Percentiles rank a stretch among this genome's conserved stretches.
Conservation (phyloP, 2,113 vertebrate species). For the Psittacara wagleri region DNA sequence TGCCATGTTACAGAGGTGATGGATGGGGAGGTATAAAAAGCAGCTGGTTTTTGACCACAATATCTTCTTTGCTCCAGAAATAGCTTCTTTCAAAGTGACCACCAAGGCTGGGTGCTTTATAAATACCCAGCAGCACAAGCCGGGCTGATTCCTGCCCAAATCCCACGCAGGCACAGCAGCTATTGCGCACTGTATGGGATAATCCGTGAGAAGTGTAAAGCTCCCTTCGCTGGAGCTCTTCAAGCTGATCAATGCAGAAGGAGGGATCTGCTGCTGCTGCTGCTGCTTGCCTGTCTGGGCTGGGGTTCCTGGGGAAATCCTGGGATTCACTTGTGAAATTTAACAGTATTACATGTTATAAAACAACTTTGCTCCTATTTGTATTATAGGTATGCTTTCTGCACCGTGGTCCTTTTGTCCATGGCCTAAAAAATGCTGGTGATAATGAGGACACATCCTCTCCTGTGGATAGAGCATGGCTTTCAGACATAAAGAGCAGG, state of each 20-base stretch:
- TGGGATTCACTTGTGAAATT: not conserved
- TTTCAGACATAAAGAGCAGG: not conserved
- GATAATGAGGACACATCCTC: not conserved
- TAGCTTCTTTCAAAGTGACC: not conserved
- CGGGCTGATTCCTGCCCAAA: not conserved
- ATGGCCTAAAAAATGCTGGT: not conserved
- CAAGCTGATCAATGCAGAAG: not conserved
- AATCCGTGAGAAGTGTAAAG: not conserved
- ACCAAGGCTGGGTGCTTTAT: not conserved
- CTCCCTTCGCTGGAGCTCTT: not conserved
- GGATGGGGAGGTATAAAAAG: not conserved
- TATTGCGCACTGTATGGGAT: not conserved
- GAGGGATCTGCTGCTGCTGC: not conserved
- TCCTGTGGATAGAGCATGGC: not conserved
- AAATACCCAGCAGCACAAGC: not conserved
- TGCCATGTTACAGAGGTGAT: not conserved
- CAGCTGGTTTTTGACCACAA: not conserved
- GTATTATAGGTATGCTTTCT: not conserved
- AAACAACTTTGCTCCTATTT: not conserved
- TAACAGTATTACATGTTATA: not conserved
- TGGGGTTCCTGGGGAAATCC: not conserved
- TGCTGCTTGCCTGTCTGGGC: not conserved
- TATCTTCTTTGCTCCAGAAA: not conserved
- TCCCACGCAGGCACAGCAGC: not conserved
- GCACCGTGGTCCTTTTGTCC: not conserved